Conservation (phyloP, 2,113 vertebrate species). For the Narcine bancroftii region DNA sequence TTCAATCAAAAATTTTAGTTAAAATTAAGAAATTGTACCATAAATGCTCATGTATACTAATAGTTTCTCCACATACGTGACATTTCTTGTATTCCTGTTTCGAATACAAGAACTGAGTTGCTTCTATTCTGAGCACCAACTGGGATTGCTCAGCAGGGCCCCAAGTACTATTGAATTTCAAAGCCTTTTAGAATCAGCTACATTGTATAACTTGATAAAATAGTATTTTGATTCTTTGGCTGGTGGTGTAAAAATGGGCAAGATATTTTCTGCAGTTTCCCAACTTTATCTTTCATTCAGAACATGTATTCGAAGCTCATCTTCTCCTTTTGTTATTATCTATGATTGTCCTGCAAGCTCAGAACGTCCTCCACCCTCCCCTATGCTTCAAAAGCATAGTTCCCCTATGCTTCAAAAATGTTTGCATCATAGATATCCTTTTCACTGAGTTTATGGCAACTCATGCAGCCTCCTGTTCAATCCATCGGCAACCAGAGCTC, state of each 20-base stretch:
- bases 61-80: not conserved
- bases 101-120: not conserved
- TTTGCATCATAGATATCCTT: not conserved
- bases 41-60: not conserved
- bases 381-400: too few relatives aligned
- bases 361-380: too few relatives aligned
- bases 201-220: not conserved
- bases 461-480: not conserved
- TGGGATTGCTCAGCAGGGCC: not conserved
- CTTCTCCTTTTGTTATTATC: not conserved
- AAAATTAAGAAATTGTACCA: not conserved
- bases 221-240: not conserved
- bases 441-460: not conserved
- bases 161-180: not conserved
- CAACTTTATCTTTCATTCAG: not conserved
- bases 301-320: not conserved
- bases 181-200: not conserved
- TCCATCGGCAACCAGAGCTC: too few relatives aligned
- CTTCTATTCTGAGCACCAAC: not conserved
- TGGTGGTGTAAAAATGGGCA: not conserved
- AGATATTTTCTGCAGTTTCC: constrained; percentile 1
- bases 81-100: not conserved
- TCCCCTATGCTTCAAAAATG: not conserved
- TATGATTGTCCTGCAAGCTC: not conserved
- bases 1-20: not conserved